phyloP scores from a whole-genome alignment of 2,888 invertebrate species.

The Myopa testacea region DNA sequence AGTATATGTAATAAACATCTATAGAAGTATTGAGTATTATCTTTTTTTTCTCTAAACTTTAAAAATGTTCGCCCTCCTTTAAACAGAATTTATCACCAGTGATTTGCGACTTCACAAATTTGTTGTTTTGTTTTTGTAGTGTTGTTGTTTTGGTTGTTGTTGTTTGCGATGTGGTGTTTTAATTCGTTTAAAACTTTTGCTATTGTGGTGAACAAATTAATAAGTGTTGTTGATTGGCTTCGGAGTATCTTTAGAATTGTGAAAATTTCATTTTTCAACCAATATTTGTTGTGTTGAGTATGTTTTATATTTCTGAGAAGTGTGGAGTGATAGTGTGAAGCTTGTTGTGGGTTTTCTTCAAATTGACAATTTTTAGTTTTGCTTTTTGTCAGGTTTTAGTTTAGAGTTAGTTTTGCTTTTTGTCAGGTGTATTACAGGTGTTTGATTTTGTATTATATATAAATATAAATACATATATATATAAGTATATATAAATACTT shows the following conservation, averaged over 20 bases:
- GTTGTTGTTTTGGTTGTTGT: conserved; percentile 43
- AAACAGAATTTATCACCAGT: conserved; percentile 64
- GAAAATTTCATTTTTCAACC: not conserved
- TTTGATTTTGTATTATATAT: conserved; percentile 17
- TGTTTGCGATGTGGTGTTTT: conserved; percentile 29
- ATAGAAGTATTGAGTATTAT: conserved; percentile 54
- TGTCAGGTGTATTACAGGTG: conserved; percentile 22
- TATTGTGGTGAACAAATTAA: conserved; percentile 17
- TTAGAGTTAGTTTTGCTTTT: conserved; percentile 40
- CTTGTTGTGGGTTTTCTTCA: conserved; percentile 42
- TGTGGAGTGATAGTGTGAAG: conserved; percentile 30
- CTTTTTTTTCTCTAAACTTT: conserved; percentile 42
- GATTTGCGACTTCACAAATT: conserved; percentile 63
- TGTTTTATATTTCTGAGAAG: conserved; percentile 28
- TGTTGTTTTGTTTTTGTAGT: conserved; percentile 51
- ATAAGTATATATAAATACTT: conserved; percentile 50
- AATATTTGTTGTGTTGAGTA: conserved; percentile 24
- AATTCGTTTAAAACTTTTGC: conserved; percentile 28
- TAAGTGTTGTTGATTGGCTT: not conserved
- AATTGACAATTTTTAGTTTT: conserved; percentile 49
- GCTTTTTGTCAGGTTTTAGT: conserved; percentile 32
- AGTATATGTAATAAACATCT: conserved; percentile 56
- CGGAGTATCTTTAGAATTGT: not conserved
- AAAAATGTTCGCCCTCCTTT: not conserved
- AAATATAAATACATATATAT: conserved; percentile 50